phyloP scores from a whole-genome alignment of 2,113 vertebrate species.

The Seriola dumerili region DNA sequence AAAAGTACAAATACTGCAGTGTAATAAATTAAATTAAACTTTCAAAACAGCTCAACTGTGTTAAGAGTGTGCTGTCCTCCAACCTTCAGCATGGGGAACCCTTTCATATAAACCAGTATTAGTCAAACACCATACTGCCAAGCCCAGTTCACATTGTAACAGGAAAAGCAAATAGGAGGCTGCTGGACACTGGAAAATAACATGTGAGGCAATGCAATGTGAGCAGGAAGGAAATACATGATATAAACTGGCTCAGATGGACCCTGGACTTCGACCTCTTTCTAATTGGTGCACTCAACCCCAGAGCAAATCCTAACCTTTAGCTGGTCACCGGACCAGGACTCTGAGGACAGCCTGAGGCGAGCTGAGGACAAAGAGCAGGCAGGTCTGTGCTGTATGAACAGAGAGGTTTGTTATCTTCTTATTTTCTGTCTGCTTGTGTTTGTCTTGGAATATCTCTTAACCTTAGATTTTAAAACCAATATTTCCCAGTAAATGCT shows the following conservation, averaged over 20 bases:
- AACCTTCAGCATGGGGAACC: background rate
- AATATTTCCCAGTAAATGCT: background rate
- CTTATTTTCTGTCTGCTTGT: background rate
- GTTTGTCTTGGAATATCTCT: background rate
- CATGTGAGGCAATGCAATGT: background rate
- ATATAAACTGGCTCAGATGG: slow-evolving; percentile 6
- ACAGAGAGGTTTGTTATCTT: background rate
- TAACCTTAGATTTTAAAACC: background rate
- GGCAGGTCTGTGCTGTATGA: slow-evolving; percentile 2
- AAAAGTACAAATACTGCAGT: no score
- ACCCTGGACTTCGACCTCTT: slow-evolving; percentile 8
- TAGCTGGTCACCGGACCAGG: slow-evolving; percentile 18
- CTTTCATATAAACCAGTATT: background rate
- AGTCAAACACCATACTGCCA: no score
- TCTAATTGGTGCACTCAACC: slow-evolving; percentile 28
- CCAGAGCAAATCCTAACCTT: slow-evolving; percentile 60
- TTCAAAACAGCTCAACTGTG: no score
- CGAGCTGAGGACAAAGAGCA: slow-evolving; percentile 5
- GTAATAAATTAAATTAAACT: no score
- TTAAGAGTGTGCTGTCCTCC: no score
- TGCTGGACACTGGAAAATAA: background rate
- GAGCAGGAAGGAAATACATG: background rate
- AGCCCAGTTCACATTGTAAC: background rate
- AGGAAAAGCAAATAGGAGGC: background rate
- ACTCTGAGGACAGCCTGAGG: slow-evolving; percentile 33